Evolutionary conservation across 2,797 vertebrate genomes (phyloP).

Genomic region (Huso huso): DNA sequence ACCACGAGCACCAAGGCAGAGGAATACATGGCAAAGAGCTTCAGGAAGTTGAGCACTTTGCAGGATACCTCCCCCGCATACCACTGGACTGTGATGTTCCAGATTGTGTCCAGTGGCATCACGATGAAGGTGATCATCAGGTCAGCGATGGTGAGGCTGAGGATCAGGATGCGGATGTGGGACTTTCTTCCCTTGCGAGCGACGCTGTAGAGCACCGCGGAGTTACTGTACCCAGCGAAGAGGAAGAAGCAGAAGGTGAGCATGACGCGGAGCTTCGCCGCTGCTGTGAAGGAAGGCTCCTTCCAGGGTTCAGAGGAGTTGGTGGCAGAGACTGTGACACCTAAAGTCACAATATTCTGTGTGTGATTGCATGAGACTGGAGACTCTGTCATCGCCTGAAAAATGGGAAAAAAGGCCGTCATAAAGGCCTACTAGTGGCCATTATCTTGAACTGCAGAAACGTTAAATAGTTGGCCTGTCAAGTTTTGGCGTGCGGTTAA

Average conservation of each 20-base stretch:
- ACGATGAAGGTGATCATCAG: conserved; percentile 41
- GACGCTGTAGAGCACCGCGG: conserved; percentile 37
- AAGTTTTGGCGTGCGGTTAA: too few species aligned
- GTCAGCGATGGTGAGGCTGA: conserved; percentile 42
- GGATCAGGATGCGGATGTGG: conserved; percentile 40
- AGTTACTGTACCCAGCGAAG: conserved; percentile 36
- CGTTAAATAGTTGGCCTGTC: too few species aligned
- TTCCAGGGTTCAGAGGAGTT: conserved; percentile 31
- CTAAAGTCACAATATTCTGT: fast-evolving
- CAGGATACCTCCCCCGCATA: conserved; percentile 40
- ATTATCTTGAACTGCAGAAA: too few species aligned
- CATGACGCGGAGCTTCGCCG: conserved; percentile 32
- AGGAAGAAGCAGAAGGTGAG: conserved; percentile 44
- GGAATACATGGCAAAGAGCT: conserved; percentile 49
- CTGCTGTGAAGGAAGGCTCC: conserved; percentile 36
- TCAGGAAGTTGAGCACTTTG: conserved; percentile 50
- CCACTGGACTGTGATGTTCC: conserved; percentile 52
- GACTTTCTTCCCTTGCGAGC: conserved; percentile 46
- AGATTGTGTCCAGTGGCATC: conserved; percentile 43
- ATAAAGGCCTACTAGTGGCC: too few species aligned
- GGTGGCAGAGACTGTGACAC: conserved; percentile 12
- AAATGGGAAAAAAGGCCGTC: too few species aligned
- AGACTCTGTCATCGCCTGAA: conserved; percentile 34
- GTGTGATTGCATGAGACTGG: conserved; percentile 4
- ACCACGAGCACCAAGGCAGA: conserved; percentile 49